Percentiles rank a stretch among this genome's conserved stretches.
phyloP scores from a whole-genome alignment of 2,797 vertebrate species.

The Rhabdomys pumilio region DNA sequence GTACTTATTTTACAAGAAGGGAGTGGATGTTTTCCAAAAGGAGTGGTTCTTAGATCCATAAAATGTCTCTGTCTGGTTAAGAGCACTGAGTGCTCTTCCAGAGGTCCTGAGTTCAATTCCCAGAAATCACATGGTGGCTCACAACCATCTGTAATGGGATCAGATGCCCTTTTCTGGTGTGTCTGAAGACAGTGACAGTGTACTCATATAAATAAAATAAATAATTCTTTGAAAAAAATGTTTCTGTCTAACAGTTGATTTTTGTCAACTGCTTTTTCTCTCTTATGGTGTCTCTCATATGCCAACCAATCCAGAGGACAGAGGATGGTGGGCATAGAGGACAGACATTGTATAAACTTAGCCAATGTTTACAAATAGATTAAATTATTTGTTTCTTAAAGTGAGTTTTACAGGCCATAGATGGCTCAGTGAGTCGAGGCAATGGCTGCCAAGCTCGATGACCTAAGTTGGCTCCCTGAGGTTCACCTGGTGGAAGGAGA shows the following conservation, averaged over 20 bases:
- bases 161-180: too few species aligned
- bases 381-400: not conserved
- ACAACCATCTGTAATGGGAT: too few species aligned
- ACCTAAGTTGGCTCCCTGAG: not conserved
- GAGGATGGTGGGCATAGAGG: not conserved
- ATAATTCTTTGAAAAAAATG: too few species aligned
- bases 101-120: too few species aligned
- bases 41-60: not conserved
- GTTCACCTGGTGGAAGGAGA: not conserved
- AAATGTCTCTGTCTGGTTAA: not conserved
- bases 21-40: not conserved
- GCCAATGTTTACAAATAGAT: not conserved
- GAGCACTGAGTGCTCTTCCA: too few species aligned
- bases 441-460: not conserved
- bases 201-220: too few species aligned
- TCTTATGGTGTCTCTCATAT: not conserved
- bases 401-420: not conserved
- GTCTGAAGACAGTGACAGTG: too few species aligned
- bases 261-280: not conserved
- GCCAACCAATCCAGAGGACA: not conserved
- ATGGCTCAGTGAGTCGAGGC: not conserved
- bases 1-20: not conserved
- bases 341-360: not conserved
- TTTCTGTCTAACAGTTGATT: not conserved
- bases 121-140: too few species aligned